Evolutionary conservation across 2,113 vertebrate genomes (phyloP), one percentile per base, ranked within the genome.

Genomic region (Bambusicola thoracicus): DNA sequence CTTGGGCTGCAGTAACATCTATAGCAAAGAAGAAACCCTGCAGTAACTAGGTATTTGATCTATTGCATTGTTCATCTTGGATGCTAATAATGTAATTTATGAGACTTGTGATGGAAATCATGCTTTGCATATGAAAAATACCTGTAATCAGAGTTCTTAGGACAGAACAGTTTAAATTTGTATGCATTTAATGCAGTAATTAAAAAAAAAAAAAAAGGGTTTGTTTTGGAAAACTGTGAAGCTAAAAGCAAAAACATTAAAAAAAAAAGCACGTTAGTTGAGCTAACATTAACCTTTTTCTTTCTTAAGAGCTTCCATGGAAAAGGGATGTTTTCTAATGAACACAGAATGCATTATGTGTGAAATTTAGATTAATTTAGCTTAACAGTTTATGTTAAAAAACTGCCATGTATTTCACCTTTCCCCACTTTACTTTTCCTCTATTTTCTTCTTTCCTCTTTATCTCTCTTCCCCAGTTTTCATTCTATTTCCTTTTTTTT

Each of bases 201-300:
- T 49, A 44, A 44, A 44, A 44, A 44, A 81, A 80, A 87, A 67
- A 59, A 2, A 0, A 24, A 77, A 3, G 53, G 29, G 56, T 73
- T 70, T 8, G 59, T 83, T 86, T 74, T 3, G 3, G 29, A 76
- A 84, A 90, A 65, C 8, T 46, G 6, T 24, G 32, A 29, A 66
- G 36, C 56, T 70, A 62, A 78, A 70, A 53, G 61, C 29, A 73
- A 85, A 94, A 72, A 8, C 22, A 34, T 25, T 59, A 83, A 25
- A 77, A 87, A 81, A 80, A 27, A 73, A 81, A n/a, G n/a, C n/a
- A n/a, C 94, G 11, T 73, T 75, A 68, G 61, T 91, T 72, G 88
- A 78, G 22, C 43, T 58, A 61, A 21, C 34, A 30, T 85, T 67
- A 78, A 51, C 25, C 24, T 76, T 51, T 70, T 90, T 83, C 55